Evolutionary conservation across 2,113 vertebrate genomes (phyloP).

Genomic region (Dipodomys stephensi): DNA sequence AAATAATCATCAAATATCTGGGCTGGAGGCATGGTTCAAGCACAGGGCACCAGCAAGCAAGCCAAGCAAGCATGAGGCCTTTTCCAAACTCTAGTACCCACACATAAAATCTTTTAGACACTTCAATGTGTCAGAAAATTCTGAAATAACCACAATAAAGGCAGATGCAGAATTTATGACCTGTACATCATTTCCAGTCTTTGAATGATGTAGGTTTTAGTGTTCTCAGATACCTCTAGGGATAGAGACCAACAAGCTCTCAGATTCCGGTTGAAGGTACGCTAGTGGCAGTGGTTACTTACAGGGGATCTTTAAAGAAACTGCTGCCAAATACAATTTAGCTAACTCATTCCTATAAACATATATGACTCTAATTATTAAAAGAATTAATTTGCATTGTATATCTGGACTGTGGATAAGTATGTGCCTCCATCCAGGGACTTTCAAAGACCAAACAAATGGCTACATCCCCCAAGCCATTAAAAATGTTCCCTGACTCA

Average conservation of each 20-base stretch:
- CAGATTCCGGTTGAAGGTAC: slow-evolving; percentile 1
- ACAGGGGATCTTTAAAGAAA: neutral
- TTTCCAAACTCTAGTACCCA: slow-evolving; percentile 28
- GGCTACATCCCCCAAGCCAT: slow-evolving; percentile 54
- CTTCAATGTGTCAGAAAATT: neutral
- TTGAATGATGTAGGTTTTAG: neutral
- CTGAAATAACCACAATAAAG: neutral
- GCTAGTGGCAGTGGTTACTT: slow-evolving; percentile 11
- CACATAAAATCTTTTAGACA: neutral
- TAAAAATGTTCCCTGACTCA: slow-evolving; percentile 68
- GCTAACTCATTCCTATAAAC: slow-evolving; percentile 65
- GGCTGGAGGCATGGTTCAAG: too few relatives aligned
- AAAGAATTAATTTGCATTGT: slow-evolving; percentile 72
- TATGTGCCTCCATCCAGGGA: slow-evolving; percentile 20
- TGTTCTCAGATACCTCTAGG: neutral
- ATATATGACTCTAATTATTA: slow-evolving; percentile 61
- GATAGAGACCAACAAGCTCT: neutral
- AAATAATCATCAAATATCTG: too few relatives aligned
- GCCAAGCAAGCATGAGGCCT: too few relatives aligned
- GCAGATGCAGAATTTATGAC: neutral
- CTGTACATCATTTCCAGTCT: neutral
- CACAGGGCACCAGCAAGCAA: too few relatives aligned
- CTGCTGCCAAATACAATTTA: slow-evolving; percentile 64
- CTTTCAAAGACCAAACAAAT: slow-evolving; percentile 61
- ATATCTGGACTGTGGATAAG: slow-evolving; percentile 47